phyloP scores from a whole-genome alignment of 2,888 invertebrate genomes.

The Drosophila dives region DNA sequence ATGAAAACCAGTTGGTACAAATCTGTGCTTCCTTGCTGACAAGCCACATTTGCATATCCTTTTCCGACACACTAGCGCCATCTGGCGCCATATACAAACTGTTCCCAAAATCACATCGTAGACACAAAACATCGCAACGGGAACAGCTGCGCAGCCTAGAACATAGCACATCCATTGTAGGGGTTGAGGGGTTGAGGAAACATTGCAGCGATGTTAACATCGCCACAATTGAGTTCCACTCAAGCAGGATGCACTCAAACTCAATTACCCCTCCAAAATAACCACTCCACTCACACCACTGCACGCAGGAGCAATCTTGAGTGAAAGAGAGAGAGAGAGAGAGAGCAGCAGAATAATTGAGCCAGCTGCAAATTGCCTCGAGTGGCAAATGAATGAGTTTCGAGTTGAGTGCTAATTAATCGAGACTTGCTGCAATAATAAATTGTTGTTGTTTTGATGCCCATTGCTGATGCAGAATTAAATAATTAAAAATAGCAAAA shows the following conservation, averaged over 20 bases:
- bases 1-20: slow-evolving; percentile 1
- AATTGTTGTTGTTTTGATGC: slow-evolving; percentile 7
- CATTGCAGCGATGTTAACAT: slow-evolving; percentile 29
- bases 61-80: slow-evolving; percentile 38
- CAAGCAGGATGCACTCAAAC: slow-evolving; percentile 42
- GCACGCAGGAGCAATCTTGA: slow-evolving; percentile 38
- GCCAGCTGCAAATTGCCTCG: neutral
- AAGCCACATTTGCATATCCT: slow-evolving; percentile 38
- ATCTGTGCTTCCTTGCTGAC: slow-evolving; percentile 20
- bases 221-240: slow-evolving; percentile 34
- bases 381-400: slow-evolving; percentile 9
- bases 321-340: slow-evolving; percentile 24
- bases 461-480: no score
- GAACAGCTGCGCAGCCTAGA: slow-evolving; percentile 7
- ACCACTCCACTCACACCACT: slow-evolving; percentile 34
- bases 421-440: slow-evolving; percentile 30
- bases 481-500: slow-evolving; percentile 42
- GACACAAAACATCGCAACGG: slow-evolving; percentile 19
- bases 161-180: slow-evolving; percentile 1
- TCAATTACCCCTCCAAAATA: slow-evolving; percentile 42
- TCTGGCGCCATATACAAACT: slow-evolving; percentile 35
- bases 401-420: slow-evolving; percentile 64
- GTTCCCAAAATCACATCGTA: slow-evolving; percentile 46
- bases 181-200: slow-evolving; percentile 9
- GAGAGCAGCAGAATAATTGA: neutral